phyloP scores from a whole-genome alignment of 2,888 invertebrate genomes.

The Drosophila demipolita region DNA sequence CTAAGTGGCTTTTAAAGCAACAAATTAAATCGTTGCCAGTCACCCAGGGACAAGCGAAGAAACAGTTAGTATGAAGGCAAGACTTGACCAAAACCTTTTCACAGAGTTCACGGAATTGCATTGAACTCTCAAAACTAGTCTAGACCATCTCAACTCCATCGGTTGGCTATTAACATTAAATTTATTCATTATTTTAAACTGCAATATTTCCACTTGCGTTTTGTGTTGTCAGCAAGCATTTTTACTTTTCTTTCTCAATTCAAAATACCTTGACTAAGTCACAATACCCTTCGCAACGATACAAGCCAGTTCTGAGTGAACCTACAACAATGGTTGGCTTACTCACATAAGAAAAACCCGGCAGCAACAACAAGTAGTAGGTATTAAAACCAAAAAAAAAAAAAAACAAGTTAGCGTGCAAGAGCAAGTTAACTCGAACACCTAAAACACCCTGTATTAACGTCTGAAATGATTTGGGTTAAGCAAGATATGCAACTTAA shows the following conservation, averaged over 20 bases:
- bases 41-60: slow-evolving; percentile 15
- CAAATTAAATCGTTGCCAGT: slow-evolving; percentile 69
- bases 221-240: neutral
- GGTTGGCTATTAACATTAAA: neutral
- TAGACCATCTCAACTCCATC: neutral
- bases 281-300: slow-evolving; percentile 30
- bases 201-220: neutral
- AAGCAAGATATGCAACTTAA: neutral
- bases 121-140: slow-evolving; percentile 16
- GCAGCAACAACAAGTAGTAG: slow-evolving; percentile 14
- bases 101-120: slow-evolving; percentile 39
- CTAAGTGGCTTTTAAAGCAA: slow-evolving; percentile 66
- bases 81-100: slow-evolving; percentile 3
- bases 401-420: slow-evolving; percentile 1
- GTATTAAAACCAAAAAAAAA: slow-evolving; percentile 4
- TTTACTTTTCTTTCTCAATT: neutral
- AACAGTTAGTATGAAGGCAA: slow-evolving; percentile 3
- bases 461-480: neutral
- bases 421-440: neutral
- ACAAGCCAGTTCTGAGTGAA: slow-evolving; percentile 25
- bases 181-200: neutral
- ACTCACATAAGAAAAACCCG: slow-evolving; percentile 30
- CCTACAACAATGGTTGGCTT: slow-evolving; percentile 39
- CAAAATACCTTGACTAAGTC: slow-evolving; percentile 15
- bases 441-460: slow-evolving; percentile 16